Conservation (phyloP, 2,888 invertebrate species). For the Salticus scenicus region DNA sequence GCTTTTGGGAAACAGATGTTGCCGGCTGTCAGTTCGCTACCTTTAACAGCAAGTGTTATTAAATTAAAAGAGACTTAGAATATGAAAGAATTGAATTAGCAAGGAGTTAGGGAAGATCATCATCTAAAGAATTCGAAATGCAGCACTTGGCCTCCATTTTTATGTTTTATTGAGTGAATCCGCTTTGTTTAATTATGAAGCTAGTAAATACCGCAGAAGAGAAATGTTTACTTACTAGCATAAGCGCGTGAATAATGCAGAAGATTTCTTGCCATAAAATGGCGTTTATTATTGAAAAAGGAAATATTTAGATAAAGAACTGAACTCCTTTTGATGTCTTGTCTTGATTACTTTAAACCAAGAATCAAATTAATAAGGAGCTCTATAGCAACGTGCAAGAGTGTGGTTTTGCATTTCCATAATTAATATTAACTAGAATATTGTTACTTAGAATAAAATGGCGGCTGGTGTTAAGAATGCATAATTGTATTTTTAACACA, state of each 20-base stretch:
- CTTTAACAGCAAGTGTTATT: conserved; percentile 41
- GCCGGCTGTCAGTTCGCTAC: conserved; percentile 23
- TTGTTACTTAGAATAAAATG: too few species aligned
- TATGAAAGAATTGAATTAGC: conserved; percentile 10
- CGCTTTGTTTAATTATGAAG: neutral
- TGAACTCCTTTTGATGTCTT: too few species aligned
- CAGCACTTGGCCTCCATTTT: neutral
- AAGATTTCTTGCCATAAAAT: neutral
- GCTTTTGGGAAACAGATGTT: conserved; percentile 46
- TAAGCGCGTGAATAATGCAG: neutral
- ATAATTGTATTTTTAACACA: too few species aligned
- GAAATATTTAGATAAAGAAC: too few species aligned
- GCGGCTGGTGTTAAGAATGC: too few species aligned
- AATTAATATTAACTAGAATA: too few species aligned
- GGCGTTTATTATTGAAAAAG: too few species aligned
- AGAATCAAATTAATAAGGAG: too few species aligned
- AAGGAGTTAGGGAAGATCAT: neutral
- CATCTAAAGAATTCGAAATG: neutral
- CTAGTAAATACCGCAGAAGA: neutral
- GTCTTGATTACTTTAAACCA: too few species aligned
- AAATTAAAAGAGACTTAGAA: conserved; percentile 24
- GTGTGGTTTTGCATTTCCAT: too few species aligned
- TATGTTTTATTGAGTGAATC: neutral
- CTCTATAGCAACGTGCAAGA: too few species aligned
- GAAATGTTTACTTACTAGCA: neutral